A percentile compares a stretch with the other conserved stretches of the same genome.
Conservation (phyloP, 2,888 invertebrate genomes). For the Drosophila sordidapex region DNA sequence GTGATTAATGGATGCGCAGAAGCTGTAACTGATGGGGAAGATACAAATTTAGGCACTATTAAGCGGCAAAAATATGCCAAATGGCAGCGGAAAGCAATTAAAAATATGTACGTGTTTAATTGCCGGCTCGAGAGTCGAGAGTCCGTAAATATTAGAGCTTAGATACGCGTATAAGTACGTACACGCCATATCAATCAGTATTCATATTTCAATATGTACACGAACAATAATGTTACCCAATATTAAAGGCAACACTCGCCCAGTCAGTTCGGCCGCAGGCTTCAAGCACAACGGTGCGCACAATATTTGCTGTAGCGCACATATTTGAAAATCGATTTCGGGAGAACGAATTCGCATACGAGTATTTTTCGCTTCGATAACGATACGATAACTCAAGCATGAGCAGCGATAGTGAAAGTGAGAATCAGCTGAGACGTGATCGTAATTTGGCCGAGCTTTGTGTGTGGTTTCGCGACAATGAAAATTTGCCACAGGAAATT, state of each 20-base stretch:
- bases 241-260: conserved; percentile 8
- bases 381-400: conserved; percentile 56
- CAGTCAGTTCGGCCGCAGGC: conserved; percentile 56
- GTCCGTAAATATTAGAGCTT: conserved; percentile 17
- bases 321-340: conserved; percentile 27
- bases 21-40: conserved; percentile 51
- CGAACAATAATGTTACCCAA: conserved; percentile 23
- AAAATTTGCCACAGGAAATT: conserved; percentile 77
- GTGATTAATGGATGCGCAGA: conserved; percentile 66
- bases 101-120: conserved; percentile 61
- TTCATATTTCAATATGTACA: conserved; percentile 37
- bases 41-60: conserved; percentile 72
- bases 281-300: conserved; percentile 56
- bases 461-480: conserved; percentile 74
- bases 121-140: conserved; percentile 13
- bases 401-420: conserved; percentile 39
- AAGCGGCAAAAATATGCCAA: conserved; percentile 51
- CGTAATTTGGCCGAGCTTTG: conserved; percentile 68
- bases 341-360: background rate
- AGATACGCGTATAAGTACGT: conserved; percentile 10
- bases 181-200: conserved; percentile 52
- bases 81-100: conserved; percentile 59
- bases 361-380: conserved; percentile 23
- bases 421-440: conserved; percentile 66
- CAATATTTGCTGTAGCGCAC: conserved; percentile 31